phyloP scores from a whole-genome alignment of 2,113 vertebrate genomes.

The Colius striatus region DNA sequence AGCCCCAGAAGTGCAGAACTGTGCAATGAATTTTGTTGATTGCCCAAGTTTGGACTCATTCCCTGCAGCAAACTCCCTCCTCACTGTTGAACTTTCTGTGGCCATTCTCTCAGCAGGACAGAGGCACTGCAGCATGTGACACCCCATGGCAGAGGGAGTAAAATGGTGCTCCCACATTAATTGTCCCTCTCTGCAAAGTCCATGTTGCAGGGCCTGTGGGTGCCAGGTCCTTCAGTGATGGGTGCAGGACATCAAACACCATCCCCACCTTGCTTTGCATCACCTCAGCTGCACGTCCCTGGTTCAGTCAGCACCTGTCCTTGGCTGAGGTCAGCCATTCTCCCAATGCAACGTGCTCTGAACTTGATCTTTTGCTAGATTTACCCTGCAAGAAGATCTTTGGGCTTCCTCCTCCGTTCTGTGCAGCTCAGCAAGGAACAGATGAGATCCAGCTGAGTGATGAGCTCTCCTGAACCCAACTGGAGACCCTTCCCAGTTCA shows the following conservation, averaged over 20 bases:
- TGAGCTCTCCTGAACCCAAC: not conserved
- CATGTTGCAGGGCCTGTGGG: not conserved
- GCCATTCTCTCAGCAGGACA: not conserved
- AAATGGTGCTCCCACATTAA: too few species aligned
- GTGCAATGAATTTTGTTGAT: not conserved
- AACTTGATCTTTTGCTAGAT: not conserved
- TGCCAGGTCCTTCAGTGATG: not conserved
- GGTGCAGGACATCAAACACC: not conserved
- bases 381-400: not conserved
- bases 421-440: not conserved
- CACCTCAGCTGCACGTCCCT: not conserved
- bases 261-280: not conserved
- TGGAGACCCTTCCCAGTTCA: not conserved
- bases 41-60: not conserved
- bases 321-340: not conserved
- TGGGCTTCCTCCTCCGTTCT: not conserved
- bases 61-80: not conserved
- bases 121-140: not conserved
- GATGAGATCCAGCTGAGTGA: not conserved
- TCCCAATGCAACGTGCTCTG: accelerated
- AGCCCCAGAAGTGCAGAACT: not conserved
- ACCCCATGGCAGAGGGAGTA: not conserved
- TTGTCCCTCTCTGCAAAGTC: accelerated
- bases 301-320: not conserved
- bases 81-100: not conserved